Conservation (phyloP, 2,113 vertebrate species). For the Bubo scandiacus region DNA sequence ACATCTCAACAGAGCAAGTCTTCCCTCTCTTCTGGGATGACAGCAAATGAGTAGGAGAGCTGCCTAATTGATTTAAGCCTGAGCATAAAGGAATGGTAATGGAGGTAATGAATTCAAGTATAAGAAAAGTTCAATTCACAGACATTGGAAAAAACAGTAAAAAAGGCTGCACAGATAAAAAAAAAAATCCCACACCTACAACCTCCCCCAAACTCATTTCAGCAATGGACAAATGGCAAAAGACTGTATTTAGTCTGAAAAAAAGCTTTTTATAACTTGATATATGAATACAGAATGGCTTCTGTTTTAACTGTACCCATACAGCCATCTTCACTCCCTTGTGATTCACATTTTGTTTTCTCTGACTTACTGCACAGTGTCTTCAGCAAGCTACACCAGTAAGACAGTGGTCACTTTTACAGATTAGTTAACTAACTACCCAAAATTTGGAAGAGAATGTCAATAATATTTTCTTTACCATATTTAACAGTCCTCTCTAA, state of each 20-base stretch:
- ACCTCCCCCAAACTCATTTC: neutral
- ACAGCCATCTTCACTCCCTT: fast-evolving
- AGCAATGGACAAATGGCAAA: neutral
- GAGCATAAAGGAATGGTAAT: slow-evolving; percentile 1
- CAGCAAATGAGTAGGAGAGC: neutral
- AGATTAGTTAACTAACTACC: neutral
- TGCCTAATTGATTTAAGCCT: neutral
- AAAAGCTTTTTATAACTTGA: neutral
- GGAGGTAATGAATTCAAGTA: neutral
- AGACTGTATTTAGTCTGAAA: neutral
- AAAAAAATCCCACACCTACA: neutral
- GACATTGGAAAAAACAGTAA: neutral
- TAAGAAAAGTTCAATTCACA: neutral
- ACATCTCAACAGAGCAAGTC: neutral
- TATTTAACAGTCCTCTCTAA: neutral
- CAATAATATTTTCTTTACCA: neutral
- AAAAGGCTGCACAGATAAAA: neutral
- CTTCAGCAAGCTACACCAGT: neutral
- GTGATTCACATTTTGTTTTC: neutral
- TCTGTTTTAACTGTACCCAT: neutral
- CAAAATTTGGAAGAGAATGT: neutral
- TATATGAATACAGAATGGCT: neutral
- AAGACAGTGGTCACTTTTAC: neutral
- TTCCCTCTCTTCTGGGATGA: neutral
- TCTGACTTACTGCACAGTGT: neutral